Percentiles rank a stretch among this genome's conserved stretches.
phyloP scores from a whole-genome alignment of 2,888 invertebrate species.

The Chrysomela aeneicollis region DNA sequence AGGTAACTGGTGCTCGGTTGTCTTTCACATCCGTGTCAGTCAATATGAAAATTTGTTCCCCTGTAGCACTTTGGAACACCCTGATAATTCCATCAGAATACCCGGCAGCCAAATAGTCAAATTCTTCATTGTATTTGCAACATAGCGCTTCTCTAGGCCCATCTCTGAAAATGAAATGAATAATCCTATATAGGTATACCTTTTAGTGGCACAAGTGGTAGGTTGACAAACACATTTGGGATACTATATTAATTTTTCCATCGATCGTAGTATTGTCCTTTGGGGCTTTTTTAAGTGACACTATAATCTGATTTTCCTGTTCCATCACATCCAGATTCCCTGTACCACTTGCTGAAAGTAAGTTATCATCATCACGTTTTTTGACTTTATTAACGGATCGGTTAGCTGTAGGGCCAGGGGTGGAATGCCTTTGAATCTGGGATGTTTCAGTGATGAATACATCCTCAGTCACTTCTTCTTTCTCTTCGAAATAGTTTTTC shows the following conservation, averaged over 20 bases:
- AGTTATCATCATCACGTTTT: slow-evolving; percentile 10
- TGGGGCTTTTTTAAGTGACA: slow-evolving; percentile 32
- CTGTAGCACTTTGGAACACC: slow-evolving; percentile 64
- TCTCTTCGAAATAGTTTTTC: slow-evolving; percentile 24
- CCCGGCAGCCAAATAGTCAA: slow-evolving; percentile 68
- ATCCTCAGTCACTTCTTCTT: slow-evolving; percentile 15
- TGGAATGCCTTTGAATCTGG: slow-evolving; percentile 21
- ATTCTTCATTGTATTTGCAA: slow-evolving; percentile 67
- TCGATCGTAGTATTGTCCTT: slow-evolving; percentile 47
- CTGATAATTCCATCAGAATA: slow-evolving; percentile 68
- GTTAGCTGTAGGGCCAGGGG: slow-evolving; percentile 22
- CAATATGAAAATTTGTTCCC: slow-evolving; percentile 63
- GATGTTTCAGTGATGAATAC: slow-evolving; percentile 20
- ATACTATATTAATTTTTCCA: slow-evolving; percentile 47
- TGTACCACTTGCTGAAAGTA: not conserved
- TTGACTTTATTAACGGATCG: not conserved
- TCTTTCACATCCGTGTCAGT: slow-evolving; percentile 61
- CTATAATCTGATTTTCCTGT: slow-evolving; percentile 24
- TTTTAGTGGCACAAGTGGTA: too few relatives aligned
- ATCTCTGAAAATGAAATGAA: slow-evolving; percentile 42
- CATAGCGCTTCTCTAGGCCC: slow-evolving; percentile 44
- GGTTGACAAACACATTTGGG: slow-evolving; percentile 47
- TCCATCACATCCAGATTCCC: slow-evolving; percentile 9
- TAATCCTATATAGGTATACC: too few relatives aligned
- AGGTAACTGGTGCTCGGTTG: slow-evolving; percentile 66